Base-by-base conservation (phyloP, 2,113 vertebrate genomes). In the Corapipo altera region DNA sequence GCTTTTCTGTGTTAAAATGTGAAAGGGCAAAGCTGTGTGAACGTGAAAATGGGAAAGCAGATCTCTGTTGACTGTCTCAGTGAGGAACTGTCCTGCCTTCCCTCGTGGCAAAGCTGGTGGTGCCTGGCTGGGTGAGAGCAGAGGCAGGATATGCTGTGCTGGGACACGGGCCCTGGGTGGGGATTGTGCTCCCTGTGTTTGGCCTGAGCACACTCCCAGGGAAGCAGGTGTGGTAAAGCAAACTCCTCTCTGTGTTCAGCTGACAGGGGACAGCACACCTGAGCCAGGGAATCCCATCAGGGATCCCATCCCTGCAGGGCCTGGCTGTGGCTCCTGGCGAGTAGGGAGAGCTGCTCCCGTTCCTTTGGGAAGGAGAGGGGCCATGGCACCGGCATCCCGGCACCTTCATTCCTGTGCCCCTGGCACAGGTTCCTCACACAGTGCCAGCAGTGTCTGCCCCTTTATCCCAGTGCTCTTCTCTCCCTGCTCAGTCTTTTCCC, bases 221-320 rank as follows among this genome's bases (percentile, higher is more conserved):
- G 3, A 3, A 49, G 32, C 13, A 23, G 0, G 0, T 11, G 6
- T 9, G 3, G 28, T 5, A 30, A 22, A 77, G 24, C 73, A 44
- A 19, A 15, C 13, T 5, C 5, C 32, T 41, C 37, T 55, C 21
- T 37, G 21, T 8, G 0, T 9, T 5, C 20, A 46, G 57, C 26
- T 55, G 48, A 7, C 15, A 15, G 23, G 13, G 15, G 4, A 0
- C 28, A 5, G 54, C 52, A 30, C 8, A 2, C 35, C 62, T 35
- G 39, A 32, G 73, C 65, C 4, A 28, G n/a, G 8, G 46, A 41
- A 44, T 21, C 49, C 15, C 35, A 3, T 41, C 39, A 39, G 39
- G 39, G 39, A 39, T 39, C 39, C 39, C 39, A 39, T 12, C 18
- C 5, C 39, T 48, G 2, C 30, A 10, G 51, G 2, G 6, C 6